Base-by-base conservation (phyloP, 2,888 invertebrate species). In the Geophilus truncorum region DNA sequence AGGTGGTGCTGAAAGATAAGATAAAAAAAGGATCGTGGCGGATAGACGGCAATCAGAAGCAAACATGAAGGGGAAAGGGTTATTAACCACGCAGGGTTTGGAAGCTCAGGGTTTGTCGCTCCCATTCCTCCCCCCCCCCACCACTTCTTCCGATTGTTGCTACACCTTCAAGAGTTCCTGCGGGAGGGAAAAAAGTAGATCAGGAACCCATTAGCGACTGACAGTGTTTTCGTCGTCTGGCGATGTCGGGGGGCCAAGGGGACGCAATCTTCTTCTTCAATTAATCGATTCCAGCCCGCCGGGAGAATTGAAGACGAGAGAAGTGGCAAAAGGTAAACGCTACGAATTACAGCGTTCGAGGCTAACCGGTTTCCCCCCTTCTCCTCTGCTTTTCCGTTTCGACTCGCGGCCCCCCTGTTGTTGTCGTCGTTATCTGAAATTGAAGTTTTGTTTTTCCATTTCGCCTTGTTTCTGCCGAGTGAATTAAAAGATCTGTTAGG, bases 1-100 rank as follows among this genome's bases (percentile, higher is more conserved):
- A n/a, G 80, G 80, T 75, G 80, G 75, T 70, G 32, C n/a, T 77
- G 80, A 25, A 80, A 80, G 77, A 76, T n/a, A 76, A 80, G 79
- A 79, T 62, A 79, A 36, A 79, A 79, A 57, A 28, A 40, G 40
- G 40, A 40, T 40, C 40, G 40, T 40, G 40, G 40, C 40, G 40
- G 40, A 40, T 40, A 40, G 40, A 40, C 40, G 40, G 40, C 40
- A 40, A 40, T 40, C 40, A 40, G 40, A 40, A 40, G 40, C 40
- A 40, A 40, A 40, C 40, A 40, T 40, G 40, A 40, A 40, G 40
- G 40, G 40, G 40, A 40, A 40, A 40, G 15, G 40, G 40, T 40
- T 40, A 40, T 40, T 40, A 40, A 40, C 40, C 40, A 40, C 40
- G 40, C 40, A 15, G 40, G 15, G 40, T 2, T 7, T 2, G 40